Percentiles rank a stretch among this genome's conserved stretches.
Evolutionary conservation across 2,113 vertebrate genomes (phyloP).

Genomic region (Podarcis muralis): DNA sequence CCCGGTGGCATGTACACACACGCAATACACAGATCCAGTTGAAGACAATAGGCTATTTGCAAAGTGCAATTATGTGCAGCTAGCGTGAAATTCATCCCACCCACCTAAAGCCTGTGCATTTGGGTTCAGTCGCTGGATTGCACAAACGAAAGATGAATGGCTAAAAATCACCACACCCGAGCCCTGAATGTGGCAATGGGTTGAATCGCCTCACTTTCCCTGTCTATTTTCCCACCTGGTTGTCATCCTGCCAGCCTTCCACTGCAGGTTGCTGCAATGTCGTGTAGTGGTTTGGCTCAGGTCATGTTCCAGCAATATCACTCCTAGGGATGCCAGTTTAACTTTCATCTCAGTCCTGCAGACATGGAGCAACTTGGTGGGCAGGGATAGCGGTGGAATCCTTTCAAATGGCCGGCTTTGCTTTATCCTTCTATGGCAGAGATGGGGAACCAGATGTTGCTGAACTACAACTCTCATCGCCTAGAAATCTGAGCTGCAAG

Average conservation of each 20-base stretch:
- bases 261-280: not conserved
- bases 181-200: not conserved
- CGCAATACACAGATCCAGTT: conserved; percentile 41
- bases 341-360: not conserved
- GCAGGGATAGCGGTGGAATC: no score
- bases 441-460: no score
- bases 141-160: not conserved
- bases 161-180: not conserved
- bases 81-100: conserved; percentile 40
- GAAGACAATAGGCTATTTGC: conserved; percentile 55
- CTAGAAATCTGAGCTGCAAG: no score
- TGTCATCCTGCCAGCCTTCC: not conserved
- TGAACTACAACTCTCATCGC: no score
- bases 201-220: not conserved
- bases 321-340: not conserved
- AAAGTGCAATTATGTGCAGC: conserved; percentile 59
- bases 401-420: no score
- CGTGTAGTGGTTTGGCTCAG: not conserved
- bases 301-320: not conserved
- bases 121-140: conserved; percentile 9
- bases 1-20: conserved; percentile 39
- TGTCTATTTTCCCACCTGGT: not conserved
- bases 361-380: no score
- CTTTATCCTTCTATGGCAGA: no score
- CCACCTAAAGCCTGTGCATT: conserved; percentile 24